A percentile compares a stretch with the other conserved stretches of the same genome.
phyloP scores from a whole-genome alignment of 2,888 invertebrate genomes.

The Hypomecis atomaria region DNA sequence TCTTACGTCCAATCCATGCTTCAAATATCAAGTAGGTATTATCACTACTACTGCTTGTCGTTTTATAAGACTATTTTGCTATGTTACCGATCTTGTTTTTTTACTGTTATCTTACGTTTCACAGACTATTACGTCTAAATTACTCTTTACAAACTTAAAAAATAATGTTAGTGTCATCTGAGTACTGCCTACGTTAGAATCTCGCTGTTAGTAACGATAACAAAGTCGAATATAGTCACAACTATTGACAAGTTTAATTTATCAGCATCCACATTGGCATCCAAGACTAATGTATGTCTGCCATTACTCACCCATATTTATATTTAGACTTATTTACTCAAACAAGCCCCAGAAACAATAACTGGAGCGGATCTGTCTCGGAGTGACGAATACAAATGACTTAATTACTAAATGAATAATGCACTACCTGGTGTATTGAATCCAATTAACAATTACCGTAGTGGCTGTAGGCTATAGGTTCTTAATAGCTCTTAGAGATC shows the following conservation, averaged over 20 bases:
- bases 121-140: no score
- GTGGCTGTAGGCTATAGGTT: constrained; percentile 22
- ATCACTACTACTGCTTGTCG: no score
- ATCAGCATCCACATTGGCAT: constrained; percentile 8
- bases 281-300: constrained; percentile 4
- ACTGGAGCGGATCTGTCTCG: constrained; percentile 25
- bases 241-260: constrained; percentile 1
- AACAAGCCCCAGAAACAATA: constrained; percentile 24
- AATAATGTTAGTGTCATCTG: neutral
- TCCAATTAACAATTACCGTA: constrained; percentile 32
- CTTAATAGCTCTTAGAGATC: constrained; percentile 25
- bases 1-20: no score
- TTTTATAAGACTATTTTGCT: no score
- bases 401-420: constrained; percentile 33
- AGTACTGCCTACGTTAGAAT: no score
- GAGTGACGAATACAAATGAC: constrained; percentile 30
- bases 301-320: constrained; percentile 18
- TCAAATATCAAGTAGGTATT: no score
- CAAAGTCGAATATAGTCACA: neutral
- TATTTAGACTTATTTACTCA: constrained; percentile 13
- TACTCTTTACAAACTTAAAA: neutral
- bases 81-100: no score
- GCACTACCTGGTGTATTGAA: constrained; percentile 25
- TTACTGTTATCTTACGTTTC: no score
- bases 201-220: neutral